Base-by-base conservation (phyloP, 2,797 vertebrate genomes). In the Bufotes viridis region DNA sequence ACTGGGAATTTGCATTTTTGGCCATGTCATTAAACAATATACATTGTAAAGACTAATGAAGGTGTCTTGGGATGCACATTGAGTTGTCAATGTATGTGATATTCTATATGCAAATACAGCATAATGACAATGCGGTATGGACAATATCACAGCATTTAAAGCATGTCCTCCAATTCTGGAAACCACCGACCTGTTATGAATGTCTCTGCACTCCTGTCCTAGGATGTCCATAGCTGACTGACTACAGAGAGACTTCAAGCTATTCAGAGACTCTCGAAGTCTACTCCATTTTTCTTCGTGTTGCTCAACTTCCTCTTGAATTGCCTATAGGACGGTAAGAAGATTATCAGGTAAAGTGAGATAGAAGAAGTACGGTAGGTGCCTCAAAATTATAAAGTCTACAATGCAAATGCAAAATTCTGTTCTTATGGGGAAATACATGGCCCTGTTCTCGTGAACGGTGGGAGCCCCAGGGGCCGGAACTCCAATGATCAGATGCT, bases 241-340 rank as follows among this genome's bases (percentile, higher is more conserved):
- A 26, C 92, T 94, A 24, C 93, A 93, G 65, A 26, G 88, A 58
- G 90, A 92, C 88, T 90, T 92, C 88, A 96, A 92, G 74, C 90
- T 92, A 76, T 51, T 81, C 67, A 91, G 88, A 90, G 93, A 91
- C 82, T 89, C 86, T 84, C 89, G 91, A 72, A 96, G 91, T 75
- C 91, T 92, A 81, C 90, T 92, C 96, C 96, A 97, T 0, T 90
- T 92, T 7, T 90, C 90, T 84, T 95, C 95, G 17, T 84, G 91
- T 74, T 75, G 92, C 88, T 95, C 94, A 0, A 91, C 91, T 90
- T 97, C 94, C 2, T 96, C 92, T 7, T 93, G 96, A 87, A 97
- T 93, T 89, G 90, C 88, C 97, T 98, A 91, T 60, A 22, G 0
- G 12, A 57, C 12, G 20, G n/a, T 7, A 42, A 58, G 14, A 51